These are phyloP conservation scores for Musca vetustissima DNA, from an alignment of 1,140 invertebrate genomes.

Conservation along the genomic window DNA sequence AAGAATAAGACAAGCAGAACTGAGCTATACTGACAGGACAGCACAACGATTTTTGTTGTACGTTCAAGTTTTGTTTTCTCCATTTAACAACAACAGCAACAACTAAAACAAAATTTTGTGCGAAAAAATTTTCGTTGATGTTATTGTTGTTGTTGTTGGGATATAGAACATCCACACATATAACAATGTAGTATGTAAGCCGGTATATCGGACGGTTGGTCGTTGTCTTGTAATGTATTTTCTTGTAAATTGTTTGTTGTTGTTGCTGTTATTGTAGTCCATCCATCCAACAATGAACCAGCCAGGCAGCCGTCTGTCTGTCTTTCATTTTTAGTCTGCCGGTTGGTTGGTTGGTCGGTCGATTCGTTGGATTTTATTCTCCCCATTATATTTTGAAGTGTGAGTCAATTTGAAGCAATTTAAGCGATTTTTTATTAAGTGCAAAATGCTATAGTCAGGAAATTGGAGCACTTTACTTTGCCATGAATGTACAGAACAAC, in stretches of 20 bases:
- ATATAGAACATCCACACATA: too few species aligned
- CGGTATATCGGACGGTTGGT: neutral
- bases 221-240: slow-evolving; percentile 5
- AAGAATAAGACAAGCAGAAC: slow-evolving; percentile 30
- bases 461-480: slow-evolving; percentile 12
- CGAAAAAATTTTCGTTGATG: slow-evolving; percentile 1
- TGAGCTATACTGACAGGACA: slow-evolving; percentile 22
- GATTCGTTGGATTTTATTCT: neutral
- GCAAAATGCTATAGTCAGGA: slow-evolving; percentile 11
- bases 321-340: too few species aligned
- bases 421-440: slow-evolving; percentile 22
- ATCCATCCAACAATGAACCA: too few species aligned
- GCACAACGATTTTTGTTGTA: slow-evolving; percentile 20
- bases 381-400: slow-evolving; percentile 18
- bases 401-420: slow-evolving; percentile 22
- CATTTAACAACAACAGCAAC: slow-evolving; percentile 4
- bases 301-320: too few species aligned
- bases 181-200: neutral
- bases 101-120: slow-evolving; percentile 23
- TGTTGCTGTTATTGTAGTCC: neutral
- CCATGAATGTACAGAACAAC: too few species aligned
- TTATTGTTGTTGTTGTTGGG: too few species aligned
- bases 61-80: slow-evolving; percentile 11
- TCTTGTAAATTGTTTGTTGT: neutral
- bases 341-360: slow-evolving; percentile 7